These are phyloP conservation scores for Uloborus plumipes DNA, from an alignment of 2,888 invertebrate genomes.

Conservation along the genomic window DNA sequence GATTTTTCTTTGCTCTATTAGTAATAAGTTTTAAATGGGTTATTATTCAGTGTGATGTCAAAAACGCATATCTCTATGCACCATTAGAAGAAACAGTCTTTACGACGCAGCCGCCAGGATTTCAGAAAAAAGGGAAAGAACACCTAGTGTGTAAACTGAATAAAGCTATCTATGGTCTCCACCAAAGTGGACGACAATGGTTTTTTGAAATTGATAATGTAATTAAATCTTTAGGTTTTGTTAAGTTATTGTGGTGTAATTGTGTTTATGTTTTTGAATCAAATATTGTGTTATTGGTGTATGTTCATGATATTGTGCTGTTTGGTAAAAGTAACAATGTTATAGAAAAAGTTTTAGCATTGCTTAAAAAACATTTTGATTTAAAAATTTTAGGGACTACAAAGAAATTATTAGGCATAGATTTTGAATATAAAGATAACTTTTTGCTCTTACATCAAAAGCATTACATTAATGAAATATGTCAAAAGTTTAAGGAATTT, in stretches of 20 bases:
- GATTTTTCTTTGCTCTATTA: too few relatives aligned
- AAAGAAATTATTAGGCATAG: constrained; percentile 2
- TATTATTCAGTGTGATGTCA: too few relatives aligned
- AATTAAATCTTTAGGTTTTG: constrained; percentile 3
- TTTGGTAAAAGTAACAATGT: neutral
- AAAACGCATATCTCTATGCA: too few relatives aligned
- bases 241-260: neutral
- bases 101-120: neutral
- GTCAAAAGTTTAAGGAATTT: constrained; percentile 7
- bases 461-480: neutral
- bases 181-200: too few relatives aligned
- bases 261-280: constrained; percentile 10
- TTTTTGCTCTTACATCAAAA: neutral
- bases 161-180: constrained; percentile 15
- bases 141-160: neutral
- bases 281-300: too few relatives aligned
- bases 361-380: constrained; percentile 1
- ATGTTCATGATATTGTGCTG: too few relatives aligned
- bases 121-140: neutral
- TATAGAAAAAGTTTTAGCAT: neutral
- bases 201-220: neutral
- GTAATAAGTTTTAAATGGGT: too few relatives aligned
- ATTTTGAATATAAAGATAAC: neutral
- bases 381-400: constrained; percentile 4
- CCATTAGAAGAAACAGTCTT: too few relatives aligned